A percentile compares a stretch with the other conserved stretches of the same genome.
Conservation (phyloP, 2,113 vertebrate genomes). For the Desmodus rotundus region DNA sequence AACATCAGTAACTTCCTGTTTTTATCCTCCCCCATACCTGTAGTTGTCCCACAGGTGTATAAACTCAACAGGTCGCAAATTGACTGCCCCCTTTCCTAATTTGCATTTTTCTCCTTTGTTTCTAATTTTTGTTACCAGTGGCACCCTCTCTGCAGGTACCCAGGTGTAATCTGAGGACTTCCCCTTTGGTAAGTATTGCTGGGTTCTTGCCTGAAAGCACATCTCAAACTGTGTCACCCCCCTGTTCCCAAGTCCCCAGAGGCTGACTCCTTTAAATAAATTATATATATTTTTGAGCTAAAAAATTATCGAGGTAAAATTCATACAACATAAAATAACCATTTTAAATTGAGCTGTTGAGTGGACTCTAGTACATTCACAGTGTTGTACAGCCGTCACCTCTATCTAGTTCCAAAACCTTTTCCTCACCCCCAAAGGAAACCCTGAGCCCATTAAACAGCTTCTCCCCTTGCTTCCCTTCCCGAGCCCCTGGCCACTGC, state of each 20-base stretch:
- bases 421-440: not conserved
- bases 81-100: not conserved
- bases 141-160: not conserved
- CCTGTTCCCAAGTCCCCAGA: not conserved
- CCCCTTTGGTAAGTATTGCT: not conserved
- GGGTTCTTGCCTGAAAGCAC: not conserved
- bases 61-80: not conserved
- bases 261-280: not conserved
- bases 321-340: not conserved
- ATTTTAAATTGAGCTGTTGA: not conserved
- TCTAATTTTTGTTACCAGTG: not conserved
- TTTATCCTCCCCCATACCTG: fast-evolving
- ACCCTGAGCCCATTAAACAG: not conserved
- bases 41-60: not conserved
- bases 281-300: not conserved
- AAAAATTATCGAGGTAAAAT: not conserved
- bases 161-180: not conserved
- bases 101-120: not conserved
- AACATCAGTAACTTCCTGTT: not conserved
- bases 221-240: not conserved
- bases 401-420: not conserved
- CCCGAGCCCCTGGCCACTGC: not conserved
- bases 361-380: not conserved
- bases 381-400: not conserved
- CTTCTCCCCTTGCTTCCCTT: not conserved